Base-by-base conservation (phyloP, 2,113 vertebrate species). In the Pelobates fuscus region DNA sequence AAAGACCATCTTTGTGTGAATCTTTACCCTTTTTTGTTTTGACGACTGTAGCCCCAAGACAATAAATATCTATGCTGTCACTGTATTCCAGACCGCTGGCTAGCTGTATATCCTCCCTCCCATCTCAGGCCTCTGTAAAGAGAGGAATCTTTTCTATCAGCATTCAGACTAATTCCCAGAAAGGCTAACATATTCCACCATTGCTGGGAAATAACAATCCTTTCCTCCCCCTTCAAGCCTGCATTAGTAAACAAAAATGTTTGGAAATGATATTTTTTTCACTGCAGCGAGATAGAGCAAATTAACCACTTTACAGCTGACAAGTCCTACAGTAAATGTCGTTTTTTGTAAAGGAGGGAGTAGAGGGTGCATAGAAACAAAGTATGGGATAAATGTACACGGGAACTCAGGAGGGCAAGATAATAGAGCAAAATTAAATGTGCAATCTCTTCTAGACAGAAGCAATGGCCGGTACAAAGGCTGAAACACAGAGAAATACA, bases 231-330 rank as follows among this genome's bases (percentile, higher is more conserved):
- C 54, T 67, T 57, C 52, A 29, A 66, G 62, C 7, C 21, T 58
- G 24, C 72, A 67, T 59, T 67, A 76, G 72, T 76, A 76, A 76
- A 76, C 55, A 76, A 76, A 75, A 76, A 76, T 76, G 62, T 61
- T 44, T 63, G 72, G 63, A 76, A 67, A 76, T 49, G 24, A 67
- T 76, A 26, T 49, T 55, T 67, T 55, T 76, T 67, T 30, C 24
- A 60, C 26, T 67, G 24, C 72, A 46, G 54, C 52, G 24, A 67
- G 49, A 64, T n/a, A 43, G 30, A 74, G 49, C 23, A 66, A 60
- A 58, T 74, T 74, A 66, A 76, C 72, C 72, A 67, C 72, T 76
- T 76, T 67, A 24, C 55, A 59, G 54, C 18, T 59, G 54, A 46
- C 24, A 25, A 43, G 61, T 6, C 37, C 52, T 21, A 25, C 24